Evolutionary conservation across 2,888 invertebrate genomes (phyloP), one percentile per base, ranked within the genome.

Genomic region (Ommatoiulus sabulosus): DNA sequence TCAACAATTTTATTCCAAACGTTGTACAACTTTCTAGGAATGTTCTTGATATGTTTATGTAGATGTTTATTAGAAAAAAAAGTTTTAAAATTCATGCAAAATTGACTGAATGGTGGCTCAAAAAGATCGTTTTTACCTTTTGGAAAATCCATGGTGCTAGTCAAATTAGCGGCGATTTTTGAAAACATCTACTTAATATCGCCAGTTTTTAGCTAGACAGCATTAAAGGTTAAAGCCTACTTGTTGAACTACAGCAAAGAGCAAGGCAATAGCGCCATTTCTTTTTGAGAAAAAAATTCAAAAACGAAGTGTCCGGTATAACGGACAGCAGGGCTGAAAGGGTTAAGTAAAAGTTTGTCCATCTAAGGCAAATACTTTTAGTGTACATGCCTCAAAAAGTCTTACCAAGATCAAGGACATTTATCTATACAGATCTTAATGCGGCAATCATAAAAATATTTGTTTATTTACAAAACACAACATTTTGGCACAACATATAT

Each of bases 181-280:
- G n/a, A n/a, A 63, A 63, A 1, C 4, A n/a, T 63, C 63, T 6
- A 6, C n/a, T 63, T 3, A 4, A 17, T 3, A n/a, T 17, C 6
- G 63, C n/a, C n/a, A n/a, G n/a, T 20, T 63, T 2, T 6, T 17
- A n/a, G n/a, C n/a, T 20, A 63, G 20, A 0, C 17, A 57, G 57
- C 1, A 63, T n/a, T 63, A 35, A 35, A 35, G 35, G 35, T 20
- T 63, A 63, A n/a, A 5, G 6, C n/a, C n/a, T 63, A 20, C 63
- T 63, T n/a, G 0, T 63, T 20, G 1, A 63, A 0, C 63, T 63
- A n/a, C n/a, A n/a, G 6, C 63, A 63, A 63, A 63, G n/a, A 63
- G n/a, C 63, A 63, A n/a, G n/a, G 63, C 63, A 63, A 63, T 63
- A 63, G 63, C n/a, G 63, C 63, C 63, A 63, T 63, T 63, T 20